phyloP scores from a whole-genome alignment of 2,888 invertebrate species.

The Ashinkailepas kermadecensis region DNA sequence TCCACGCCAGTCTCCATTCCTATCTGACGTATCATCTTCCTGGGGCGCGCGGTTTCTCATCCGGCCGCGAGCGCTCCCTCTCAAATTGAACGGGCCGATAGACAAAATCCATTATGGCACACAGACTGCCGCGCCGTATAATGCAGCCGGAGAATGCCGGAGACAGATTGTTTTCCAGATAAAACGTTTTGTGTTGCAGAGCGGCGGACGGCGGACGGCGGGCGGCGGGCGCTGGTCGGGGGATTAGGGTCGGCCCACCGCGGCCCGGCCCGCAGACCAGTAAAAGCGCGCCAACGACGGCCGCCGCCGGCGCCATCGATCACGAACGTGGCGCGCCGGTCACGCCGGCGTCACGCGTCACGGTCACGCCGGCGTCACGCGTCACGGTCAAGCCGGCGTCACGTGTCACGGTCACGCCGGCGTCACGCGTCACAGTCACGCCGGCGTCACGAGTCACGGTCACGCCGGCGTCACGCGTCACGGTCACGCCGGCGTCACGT shows the following conservation, averaged over 20 bases:
- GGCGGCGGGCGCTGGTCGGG: neutral
- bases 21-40: conserved; percentile 11
- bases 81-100: conserved; percentile 12
- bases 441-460: too few relatives aligned
- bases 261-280: neutral
- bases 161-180: conserved; percentile 20
- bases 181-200: conserved; percentile 18
- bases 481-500: too few relatives aligned
- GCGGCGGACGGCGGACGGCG: neutral
- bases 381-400: neutral
- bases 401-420: too few relatives aligned
- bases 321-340: neutral
- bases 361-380: neutral
- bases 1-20: neutral
- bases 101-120: conserved; percentile 18
- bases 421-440: too few relatives aligned
- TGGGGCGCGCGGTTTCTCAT: conserved; percentile 2
- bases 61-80: neutral
- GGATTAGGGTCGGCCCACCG: neutral
- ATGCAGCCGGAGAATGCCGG: conserved; percentile 4
- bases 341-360: neutral
- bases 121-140: neutral
- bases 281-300: neutral
- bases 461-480: too few relatives aligned
- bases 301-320: neutral